Conservation (phyloP, 2,113 vertebrate species). For the Psophia crepitans region DNA sequence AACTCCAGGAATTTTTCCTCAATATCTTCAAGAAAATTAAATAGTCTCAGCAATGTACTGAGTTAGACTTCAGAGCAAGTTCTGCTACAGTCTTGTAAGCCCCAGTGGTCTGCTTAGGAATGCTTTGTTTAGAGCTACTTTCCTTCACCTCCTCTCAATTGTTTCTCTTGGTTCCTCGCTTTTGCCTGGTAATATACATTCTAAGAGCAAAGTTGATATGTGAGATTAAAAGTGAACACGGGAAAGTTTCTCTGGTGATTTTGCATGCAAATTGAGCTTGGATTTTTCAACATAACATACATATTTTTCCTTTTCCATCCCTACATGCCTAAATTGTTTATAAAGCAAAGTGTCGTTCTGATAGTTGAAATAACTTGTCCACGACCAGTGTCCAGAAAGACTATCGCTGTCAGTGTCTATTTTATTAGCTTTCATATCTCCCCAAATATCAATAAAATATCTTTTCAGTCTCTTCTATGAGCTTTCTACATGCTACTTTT, state of each 20-base stretch:
- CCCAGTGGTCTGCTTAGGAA: neutral
- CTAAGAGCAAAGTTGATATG: neutral
- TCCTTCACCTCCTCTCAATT: neutral
- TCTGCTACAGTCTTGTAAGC: neutral
- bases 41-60: neutral
- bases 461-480: neutral
- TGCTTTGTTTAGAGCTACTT: neutral
- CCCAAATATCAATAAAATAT: neutral
- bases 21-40: neutral
- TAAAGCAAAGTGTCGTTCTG: neutral
- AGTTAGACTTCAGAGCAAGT: neutral
- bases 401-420: neutral
- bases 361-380: neutral
- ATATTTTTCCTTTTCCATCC: neutral
- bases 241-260: neutral
- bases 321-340: neutral
- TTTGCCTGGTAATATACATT: neutral
- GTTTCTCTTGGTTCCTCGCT: neutral
- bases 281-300: neutral
- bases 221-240: neutral
- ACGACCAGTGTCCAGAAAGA: neutral
- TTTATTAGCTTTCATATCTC: neutral
- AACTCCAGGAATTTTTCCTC: neutral
- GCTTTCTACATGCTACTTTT: neutral
- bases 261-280: neutral